phyloP scores from a whole-genome alignment of 2,797 vertebrate species.

The Ctenochaetus hawaiiensis region DNA sequence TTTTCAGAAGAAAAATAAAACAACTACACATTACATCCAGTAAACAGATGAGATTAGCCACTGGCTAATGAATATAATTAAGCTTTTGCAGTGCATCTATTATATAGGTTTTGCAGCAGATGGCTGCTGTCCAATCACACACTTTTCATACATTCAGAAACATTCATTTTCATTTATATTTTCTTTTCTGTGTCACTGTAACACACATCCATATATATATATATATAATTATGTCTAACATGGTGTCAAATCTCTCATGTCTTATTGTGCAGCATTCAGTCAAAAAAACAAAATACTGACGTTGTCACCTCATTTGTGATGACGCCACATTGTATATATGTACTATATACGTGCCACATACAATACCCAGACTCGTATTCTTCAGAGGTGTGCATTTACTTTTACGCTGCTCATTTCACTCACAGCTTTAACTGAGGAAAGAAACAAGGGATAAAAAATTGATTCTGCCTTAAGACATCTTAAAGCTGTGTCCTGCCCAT shows the following conservation, averaged over 20 bases:
- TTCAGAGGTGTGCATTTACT: neutral
- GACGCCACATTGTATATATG: neutral
- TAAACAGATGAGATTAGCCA: neutral
- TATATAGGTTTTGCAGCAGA: too few relatives aligned
- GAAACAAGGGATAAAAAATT: neutral
- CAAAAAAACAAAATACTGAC: neutral
- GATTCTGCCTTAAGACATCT: neutral
- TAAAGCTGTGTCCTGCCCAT: constrained; percentile 3
- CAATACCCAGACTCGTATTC: neutral
- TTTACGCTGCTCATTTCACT: too few relatives aligned
- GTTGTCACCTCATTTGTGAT: neutral
- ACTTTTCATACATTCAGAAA: neutral
- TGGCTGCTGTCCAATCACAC: neutral
- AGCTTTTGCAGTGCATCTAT: neutral
- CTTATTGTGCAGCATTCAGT: neutral
- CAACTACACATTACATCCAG: neutral
- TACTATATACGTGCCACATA: neutral
- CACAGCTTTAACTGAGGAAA: neutral
- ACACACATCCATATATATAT: neutral
- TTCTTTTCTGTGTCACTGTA: neutral
- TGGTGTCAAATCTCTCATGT: neutral
- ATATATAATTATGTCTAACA: neutral
- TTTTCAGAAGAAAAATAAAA: neutral
- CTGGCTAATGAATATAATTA: neutral
- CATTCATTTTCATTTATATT: neutral